Evolutionary conservation across 2,797 vertebrate species (phyloP), one percentile per base, ranked within the genome.

Genomic region (Hemibagrus guttatus): DNA sequence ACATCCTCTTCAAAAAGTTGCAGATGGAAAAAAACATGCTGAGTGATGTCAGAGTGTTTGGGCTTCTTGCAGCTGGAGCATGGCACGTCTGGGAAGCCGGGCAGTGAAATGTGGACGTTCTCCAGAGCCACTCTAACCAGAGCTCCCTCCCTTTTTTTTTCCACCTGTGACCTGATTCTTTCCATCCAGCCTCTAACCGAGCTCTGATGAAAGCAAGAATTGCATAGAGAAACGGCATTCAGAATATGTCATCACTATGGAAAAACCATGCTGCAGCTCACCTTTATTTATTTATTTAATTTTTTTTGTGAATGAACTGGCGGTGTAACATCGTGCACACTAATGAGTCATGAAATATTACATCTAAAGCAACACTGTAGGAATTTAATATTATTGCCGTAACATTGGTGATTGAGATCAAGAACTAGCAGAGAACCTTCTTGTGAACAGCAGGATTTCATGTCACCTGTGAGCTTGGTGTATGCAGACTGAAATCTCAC

Each of bases 1-100:
- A 35, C 74, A 54, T 6, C 2, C 59, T 66, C 49, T 59, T 9
- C 68, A 31, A 35, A 76, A 85, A 46, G 8, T 31, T 87, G 61
- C 31, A 49, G 86, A 71, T 78, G 86, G 90, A 90, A 92, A 91
- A 85, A 63, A 89, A 90, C 88, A 84, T 87, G 16, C 81, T 63
- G 90, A 90, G 90, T 95, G 92, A 95, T 92, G 93, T 95, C 93
- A 95, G 89, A 90, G 89, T 88, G 89, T 91, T 91, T 88, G 91
- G 89, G 91, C 92, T 87, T 81, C 46, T 91, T 93, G 93, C 90
- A 93, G 92, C 91, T 85, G 84, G 91, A 91, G 87, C 83, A 81
- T 63, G 46, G 81, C 14, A 74, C 39, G 68, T 84, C 84, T 88
- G 84, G 71, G 88, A 75, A 86, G 78, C 72, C 80, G 12, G 82